Evolutionary conservation across 1,140 invertebrate species (phyloP), one percentile per base, ranked within the genome.

Genomic region (Diachasma alloeum): DNA sequence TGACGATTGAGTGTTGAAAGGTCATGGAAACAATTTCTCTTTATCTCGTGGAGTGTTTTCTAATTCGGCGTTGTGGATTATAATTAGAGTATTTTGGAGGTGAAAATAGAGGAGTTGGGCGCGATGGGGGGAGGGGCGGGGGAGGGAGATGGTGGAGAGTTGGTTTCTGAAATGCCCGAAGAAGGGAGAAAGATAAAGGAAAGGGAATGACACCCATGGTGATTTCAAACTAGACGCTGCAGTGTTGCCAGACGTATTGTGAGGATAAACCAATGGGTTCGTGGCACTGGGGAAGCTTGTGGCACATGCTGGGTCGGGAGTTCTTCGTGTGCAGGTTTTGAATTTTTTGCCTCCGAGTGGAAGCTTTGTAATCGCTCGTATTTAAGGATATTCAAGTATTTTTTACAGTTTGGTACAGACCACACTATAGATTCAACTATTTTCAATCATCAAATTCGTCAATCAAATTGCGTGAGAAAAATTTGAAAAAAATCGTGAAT

Each of bases 141-240:
- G 26, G 1, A 3, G 11, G 19, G n/a, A n/a, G 19, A 31, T 19
- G 42, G 42, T 48, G 8, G 8, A 17, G 39, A 4, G 37, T n/a
- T 13, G 11, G 70, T 24, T 48, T 42, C 17, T 24, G 22, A 36
- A 53, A 56, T 56, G 70, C 44, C 70, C 70, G 48, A 48, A 73
- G 42, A 67, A 73, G 70, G 63, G 63, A 73, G 63, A 56, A 69
- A 56, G 72, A 70, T 77, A 70, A 73, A 74, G 76, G 76, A 53
- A 77, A 75, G 73, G 53, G 69, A 76, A 76, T 76, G 75, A 76
- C 68, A 76, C 75, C 67, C 75, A 72, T 76, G 75, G 69, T 24
- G 74, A 76, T 76, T 76, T 76, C 56, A 72, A 68, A 76, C 74
- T 76, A 72, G 69, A 72, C 69, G 37, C 42, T 69, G 69, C 75